These are phyloP conservation scores for Aptenodytes patagonicus DNA, from an alignment of 2,113 vertebrate species.

Conservation along the genomic window DNA sequence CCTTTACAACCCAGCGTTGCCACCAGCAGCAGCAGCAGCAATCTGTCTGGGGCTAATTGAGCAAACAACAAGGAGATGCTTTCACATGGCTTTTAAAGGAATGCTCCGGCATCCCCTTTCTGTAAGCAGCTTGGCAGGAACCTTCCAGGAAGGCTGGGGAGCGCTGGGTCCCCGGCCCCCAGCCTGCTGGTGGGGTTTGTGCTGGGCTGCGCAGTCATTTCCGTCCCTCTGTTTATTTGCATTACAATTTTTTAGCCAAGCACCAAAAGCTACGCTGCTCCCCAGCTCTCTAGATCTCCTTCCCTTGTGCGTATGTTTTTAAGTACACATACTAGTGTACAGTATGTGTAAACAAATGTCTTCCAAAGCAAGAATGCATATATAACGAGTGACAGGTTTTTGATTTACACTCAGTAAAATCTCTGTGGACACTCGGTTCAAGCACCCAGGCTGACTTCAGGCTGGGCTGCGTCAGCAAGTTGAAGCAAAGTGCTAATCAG, in stretches of 20 bases:
- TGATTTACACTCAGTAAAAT: slow-evolving; percentile 44
- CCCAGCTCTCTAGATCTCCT: neutral
- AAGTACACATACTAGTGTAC: slow-evolving; percentile 15
- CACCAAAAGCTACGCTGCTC: slow-evolving; percentile 27
- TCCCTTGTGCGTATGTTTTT: neutral
- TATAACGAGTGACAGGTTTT: slow-evolving; percentile 32
- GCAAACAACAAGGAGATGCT: slow-evolving; percentile 74
- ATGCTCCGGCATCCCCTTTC: slow-evolving; percentile 60
- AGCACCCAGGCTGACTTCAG: slow-evolving; percentile 43
- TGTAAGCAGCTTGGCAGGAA: slow-evolving; percentile 48
- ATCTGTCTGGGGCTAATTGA: slow-evolving; percentile 75
- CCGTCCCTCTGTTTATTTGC: slow-evolving; percentile 57
- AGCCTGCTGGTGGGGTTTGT: slow-evolving; percentile 16
- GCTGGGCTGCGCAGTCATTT: slow-evolving; percentile 44
- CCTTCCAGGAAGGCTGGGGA: slow-evolving; percentile 57
- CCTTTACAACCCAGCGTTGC: slow-evolving; percentile 70
- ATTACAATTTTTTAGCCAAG: slow-evolving; percentile 49
- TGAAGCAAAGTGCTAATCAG: slow-evolving; percentile 56
- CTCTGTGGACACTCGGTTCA: neutral
- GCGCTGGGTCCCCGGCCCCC: slow-evolving; percentile 14
- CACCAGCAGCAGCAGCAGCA: slow-evolving; percentile 73
- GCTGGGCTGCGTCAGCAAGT: slow-evolving; percentile 57
- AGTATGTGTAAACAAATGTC: slow-evolving; percentile 48
- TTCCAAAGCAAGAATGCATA: slow-evolving; percentile 30
- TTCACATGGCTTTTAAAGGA: slow-evolving; percentile 66